A percentile compares a stretch with the other conserved stretches of the same genome.
Evolutionary conservation across 2,888 invertebrate species (phyloP).

Genomic region (Rosalia funebris): DNA sequence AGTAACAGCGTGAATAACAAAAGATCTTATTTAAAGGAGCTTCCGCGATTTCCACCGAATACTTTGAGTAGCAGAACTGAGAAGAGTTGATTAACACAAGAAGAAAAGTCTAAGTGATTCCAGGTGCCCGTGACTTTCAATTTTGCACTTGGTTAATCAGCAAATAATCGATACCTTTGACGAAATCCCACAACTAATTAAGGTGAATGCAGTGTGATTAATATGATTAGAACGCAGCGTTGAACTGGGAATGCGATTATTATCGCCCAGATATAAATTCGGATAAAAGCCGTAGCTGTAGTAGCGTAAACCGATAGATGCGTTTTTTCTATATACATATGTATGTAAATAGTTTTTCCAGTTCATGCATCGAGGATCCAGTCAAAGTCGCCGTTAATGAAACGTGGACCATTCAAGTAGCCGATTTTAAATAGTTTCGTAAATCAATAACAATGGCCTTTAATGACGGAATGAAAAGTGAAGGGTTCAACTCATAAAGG

Average conservation of each 20-base stretch:
- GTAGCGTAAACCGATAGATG: too few species aligned
- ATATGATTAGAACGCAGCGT: constrained; percentile 51
- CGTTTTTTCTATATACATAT: too few species aligned
- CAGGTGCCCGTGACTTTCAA: constrained; percentile 58
- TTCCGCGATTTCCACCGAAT: background rate
- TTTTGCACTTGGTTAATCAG: constrained; percentile 57
- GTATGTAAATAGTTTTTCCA: too few species aligned
- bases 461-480: background rate
- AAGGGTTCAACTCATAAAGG: background rate
- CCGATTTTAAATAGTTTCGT: background rate
- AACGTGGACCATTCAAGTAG: too few species aligned
- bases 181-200: constrained; percentile 55
- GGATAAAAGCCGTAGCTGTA: too few species aligned
- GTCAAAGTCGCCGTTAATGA: too few species aligned
- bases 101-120: constrained; percentile 41
- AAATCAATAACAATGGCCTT: background rate
- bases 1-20: too few species aligned
- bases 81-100: constrained; percentile 44
- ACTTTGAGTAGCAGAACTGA: constrained; percentile 7
- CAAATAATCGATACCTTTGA: constrained; percentile 52
- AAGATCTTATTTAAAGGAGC: constrained; percentile 19
- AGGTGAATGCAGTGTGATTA: constrained; percentile 57
- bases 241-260: constrained; percentile 23
- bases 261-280: constrained; percentile 6
- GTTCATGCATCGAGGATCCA: too few species aligned